These are phyloP conservation scores for Odontocolon sp. DNA, from an alignment of 2,888 invertebrate species.

Conservation along the genomic window DNA sequence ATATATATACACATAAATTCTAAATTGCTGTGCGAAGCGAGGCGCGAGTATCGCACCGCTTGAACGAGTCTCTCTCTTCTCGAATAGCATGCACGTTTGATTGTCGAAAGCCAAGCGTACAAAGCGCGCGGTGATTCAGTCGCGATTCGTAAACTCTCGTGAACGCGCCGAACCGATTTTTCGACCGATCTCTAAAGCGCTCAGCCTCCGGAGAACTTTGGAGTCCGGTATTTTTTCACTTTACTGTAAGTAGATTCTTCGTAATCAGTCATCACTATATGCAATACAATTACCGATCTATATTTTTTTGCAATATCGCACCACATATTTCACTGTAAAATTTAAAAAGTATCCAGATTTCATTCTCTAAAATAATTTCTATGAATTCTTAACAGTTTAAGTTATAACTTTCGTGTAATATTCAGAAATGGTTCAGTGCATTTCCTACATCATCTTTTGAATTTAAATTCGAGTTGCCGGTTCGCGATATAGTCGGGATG, in stretches of 20 bases:
- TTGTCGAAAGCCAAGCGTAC: slow-evolving; percentile 45
- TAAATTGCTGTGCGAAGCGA: slow-evolving; percentile 6
- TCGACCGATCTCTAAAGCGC: slow-evolving; percentile 13
- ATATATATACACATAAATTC: slow-evolving; percentile 17
- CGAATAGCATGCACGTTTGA: slow-evolving; percentile 41
- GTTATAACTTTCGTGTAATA: too few relatives aligned
- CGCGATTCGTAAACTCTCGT: slow-evolving; percentile 50
- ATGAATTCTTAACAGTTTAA: not conserved
- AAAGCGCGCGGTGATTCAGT: slow-evolving; percentile 53
- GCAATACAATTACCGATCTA: too few relatives aligned
- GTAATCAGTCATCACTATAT: too few relatives aligned
- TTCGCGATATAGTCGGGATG: not conserved
- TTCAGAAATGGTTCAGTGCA: too few relatives aligned
- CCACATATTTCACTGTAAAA: not conserved
- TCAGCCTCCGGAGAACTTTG: slow-evolving; percentile 18
- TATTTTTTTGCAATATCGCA: too few relatives aligned
- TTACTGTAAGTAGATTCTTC: slow-evolving; percentile 36
- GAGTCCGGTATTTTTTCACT: slow-evolving; percentile 27
- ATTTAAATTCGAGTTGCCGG: not conserved
- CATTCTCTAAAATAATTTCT: not conserved
- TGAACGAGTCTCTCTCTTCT: slow-evolving; percentile 15
- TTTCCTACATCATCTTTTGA: too few relatives aligned
- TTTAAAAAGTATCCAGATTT: too few relatives aligned
- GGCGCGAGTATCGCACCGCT: slow-evolving; percentile 47
- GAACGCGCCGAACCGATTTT: slow-evolving; percentile 49